These are phyloP conservation scores for Diplolepis rosae DNA, from an alignment of 2,888 invertebrate species.

Conservation along the genomic window DNA sequence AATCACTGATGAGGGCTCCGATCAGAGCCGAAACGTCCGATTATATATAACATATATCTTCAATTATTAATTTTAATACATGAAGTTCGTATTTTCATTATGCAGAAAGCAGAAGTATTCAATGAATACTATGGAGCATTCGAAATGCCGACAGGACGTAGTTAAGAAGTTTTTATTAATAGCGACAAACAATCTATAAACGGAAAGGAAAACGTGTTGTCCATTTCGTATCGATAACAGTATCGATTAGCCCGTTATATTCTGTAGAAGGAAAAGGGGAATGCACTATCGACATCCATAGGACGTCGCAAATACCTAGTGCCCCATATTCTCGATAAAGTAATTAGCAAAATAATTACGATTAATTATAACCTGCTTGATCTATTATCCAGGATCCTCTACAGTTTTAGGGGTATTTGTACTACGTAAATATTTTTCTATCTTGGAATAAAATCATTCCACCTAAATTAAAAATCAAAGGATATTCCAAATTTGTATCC, in stretches of 20 bases:
- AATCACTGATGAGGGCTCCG: no score
- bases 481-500: no score
- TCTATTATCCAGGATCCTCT: no score
- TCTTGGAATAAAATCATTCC: no score
- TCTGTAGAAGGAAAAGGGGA: conserved; percentile 30
- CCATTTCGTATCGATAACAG: conserved; percentile 31
- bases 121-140: not conserved
- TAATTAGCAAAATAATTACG: conserved; percentile 22
- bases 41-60: no score
- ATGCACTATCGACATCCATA: conserved; percentile 21
- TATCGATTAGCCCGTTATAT: conserved; percentile 31
- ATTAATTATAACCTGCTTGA: not conserved
- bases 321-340: conserved; percentile 28
- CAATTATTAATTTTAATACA: no score
- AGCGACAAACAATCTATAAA: conserved; percentile 29
- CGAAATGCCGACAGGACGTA: conserved; percentile 23
- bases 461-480: no score
- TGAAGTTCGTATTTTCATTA: not conserved
- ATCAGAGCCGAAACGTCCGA: no score
- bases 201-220: conserved; percentile 35
- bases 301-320: conserved; percentile 21
- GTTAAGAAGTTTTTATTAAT: conserved; percentile 20
- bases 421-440: no score
- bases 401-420: no score
- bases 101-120: not conserved